Conservation (phyloP, 1,140 invertebrate genomes). For the Leptoteleia sp. region DNA sequence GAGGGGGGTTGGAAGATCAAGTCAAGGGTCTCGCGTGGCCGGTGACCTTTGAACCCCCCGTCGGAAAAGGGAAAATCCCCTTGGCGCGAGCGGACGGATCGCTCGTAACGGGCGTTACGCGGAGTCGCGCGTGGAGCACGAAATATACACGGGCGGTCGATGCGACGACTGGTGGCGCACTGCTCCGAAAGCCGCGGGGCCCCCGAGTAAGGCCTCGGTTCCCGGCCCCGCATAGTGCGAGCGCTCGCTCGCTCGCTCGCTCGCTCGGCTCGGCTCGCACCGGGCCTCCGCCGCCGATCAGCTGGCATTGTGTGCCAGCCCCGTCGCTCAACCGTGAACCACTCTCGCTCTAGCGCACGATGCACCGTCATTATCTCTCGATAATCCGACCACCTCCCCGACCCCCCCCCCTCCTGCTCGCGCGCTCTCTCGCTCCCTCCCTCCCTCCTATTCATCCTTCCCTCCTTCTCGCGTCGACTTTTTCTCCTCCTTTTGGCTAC, state of each 20-base stretch:
- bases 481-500: too few species aligned
- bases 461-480: too few species aligned
- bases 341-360: conserved; percentile 12
- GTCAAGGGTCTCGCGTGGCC: too few species aligned
- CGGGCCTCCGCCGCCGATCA: conserved; percentile 56
- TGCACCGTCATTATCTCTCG: conserved; percentile 52
- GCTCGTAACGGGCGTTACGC: too few species aligned
- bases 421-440: background rate
- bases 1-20: too few species aligned
- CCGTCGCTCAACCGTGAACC: conserved; percentile 61
- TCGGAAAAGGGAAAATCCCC: too few species aligned
- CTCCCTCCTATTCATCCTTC: too few species aligned
- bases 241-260: too few species aligned
- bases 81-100: too few species aligned
- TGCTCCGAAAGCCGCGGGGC: conserved; percentile 75
- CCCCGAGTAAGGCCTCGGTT: conserved; percentile 56
- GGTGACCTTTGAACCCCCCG: too few species aligned
- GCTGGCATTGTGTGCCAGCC: conserved; percentile 61
- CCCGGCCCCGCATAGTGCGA: conserved; percentile 51
- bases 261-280: conserved; percentile 62
- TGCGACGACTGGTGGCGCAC: conserved; percentile 76
- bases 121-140: conserved; percentile 52
- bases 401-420: too few species aligned
- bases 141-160: conserved; percentile 75
- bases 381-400: conserved; percentile 28